Evolutionary conservation across 1,140 invertebrate genomes (phyloP), one percentile per base, ranked within the genome.

Genomic region (Anoplophora glabripennis): DNA sequence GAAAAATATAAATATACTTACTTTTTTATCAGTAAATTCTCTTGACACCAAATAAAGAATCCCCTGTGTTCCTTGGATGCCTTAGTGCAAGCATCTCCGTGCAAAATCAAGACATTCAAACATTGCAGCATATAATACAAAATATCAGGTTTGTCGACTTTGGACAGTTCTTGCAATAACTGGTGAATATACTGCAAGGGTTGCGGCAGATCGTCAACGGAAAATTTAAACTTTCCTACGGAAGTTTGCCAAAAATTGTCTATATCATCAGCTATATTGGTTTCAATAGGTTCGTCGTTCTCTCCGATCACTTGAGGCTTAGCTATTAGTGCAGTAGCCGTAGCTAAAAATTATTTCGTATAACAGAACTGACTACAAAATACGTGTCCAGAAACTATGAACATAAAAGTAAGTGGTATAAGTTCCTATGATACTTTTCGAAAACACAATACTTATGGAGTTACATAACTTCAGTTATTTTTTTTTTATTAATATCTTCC

Each of bases 21-120:
- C 93, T 94, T 96, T 72, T 92, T 92, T 61, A 99, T 94, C 0
- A 99, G 78, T 14, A 96, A 78, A 79, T 96, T 97, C 78, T 98
- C 94, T 75, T 99, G 94, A 64, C 92, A 94, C 92, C 95, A 98
- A 57, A 97, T 94, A 53, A 99, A 88, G 79, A 98, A 99, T 44
- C 94, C 94, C 65, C 91, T 84, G 72, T 97, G 89, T 71, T 98
- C 93, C 67, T 89, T 87, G 0, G 92, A 84, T 0, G 93, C 92
- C 66, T 89, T 90, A 21, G 86, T 89, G 42, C 99, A 81, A 7
- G 93, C 92, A 76, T 99, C 96, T 3, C 93, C 94, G 74, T 99
- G 92, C 1, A 99, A 80, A 53, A 93, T 90, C 67, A 99, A 81
- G 40, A 95, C 86, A 75, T 96, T 93, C 1, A 99, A 78, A 69